Conservation (phyloP, 1,140 invertebrate species). For the Macrobrachium rosenbergii region DNA sequence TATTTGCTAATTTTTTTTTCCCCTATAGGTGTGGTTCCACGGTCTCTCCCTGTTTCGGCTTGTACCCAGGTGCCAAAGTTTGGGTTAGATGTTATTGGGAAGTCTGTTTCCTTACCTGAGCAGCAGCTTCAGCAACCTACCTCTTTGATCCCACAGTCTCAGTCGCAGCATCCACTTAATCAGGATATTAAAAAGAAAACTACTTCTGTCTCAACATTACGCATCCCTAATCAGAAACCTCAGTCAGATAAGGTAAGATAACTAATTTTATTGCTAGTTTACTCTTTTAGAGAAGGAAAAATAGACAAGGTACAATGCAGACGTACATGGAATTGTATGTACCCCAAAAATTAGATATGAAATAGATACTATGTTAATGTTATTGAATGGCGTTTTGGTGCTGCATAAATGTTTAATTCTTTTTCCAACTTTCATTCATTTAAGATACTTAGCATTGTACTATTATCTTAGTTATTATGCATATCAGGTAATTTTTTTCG, state of each 20-base stretch:
- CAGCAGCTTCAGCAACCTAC: conserved; percentile 45
- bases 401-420: too few relatives aligned
- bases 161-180: conserved; percentile 56
- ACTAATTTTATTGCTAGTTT: not conserved
- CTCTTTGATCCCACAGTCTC: conserved; percentile 40
- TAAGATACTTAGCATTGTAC: too few relatives aligned
- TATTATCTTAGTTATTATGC: too few relatives aligned
- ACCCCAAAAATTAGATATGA: too few relatives aligned
- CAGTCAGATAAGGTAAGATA: conserved; percentile 50
- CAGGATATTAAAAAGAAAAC: conserved; percentile 67
- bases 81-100: conserved; percentile 51
- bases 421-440: too few relatives aligned
- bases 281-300: too few relatives aligned
- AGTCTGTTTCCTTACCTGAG: conserved; percentile 49
- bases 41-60: conserved; percentile 50
- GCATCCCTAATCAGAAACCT: conserved; percentile 64
- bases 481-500: too few relatives aligned
- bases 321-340: too few relatives aligned
- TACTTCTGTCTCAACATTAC: conserved; percentile 66
- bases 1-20: not conserved
- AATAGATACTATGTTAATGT: not conserved
- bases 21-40: conserved; percentile 54
- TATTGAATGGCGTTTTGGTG: not conserved
- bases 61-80: conserved; percentile 66
- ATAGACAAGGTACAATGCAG: too few relatives aligned